Conservation (phyloP, 2,888 invertebrate genomes). For the Zootermopsis nevadensis region DNA sequence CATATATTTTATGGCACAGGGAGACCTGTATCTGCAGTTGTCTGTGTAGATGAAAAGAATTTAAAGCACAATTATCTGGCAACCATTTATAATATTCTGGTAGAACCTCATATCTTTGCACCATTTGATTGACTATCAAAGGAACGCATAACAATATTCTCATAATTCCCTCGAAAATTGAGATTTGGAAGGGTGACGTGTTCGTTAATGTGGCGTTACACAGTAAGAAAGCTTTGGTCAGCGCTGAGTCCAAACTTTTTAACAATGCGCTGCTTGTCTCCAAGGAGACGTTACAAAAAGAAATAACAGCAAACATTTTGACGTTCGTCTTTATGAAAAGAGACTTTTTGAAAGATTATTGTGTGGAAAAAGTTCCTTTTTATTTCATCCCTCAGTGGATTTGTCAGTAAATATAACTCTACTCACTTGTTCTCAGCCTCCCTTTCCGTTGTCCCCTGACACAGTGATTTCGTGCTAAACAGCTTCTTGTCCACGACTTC, state of each 20-base stretch:
- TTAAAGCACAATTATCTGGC: too few species aligned
- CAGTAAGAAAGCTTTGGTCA: neutral
- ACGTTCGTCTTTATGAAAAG: conserved; percentile 25
- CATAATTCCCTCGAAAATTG: neutral
- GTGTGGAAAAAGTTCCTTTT: conserved; percentile 33
- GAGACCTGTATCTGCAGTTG: too few species aligned
- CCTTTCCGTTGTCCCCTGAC: conserved; percentile 1
- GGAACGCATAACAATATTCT: neutral
- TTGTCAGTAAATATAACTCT: conserved; percentile 39
- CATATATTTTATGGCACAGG: too few species aligned
- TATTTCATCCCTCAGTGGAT: conserved; percentile 31
- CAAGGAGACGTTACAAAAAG: neutral
- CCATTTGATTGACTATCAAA: neutral
- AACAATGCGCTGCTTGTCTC: neutral
- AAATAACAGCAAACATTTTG: conserved; percentile 38
- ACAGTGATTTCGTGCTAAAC: neutral
- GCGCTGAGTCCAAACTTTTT: neutral
- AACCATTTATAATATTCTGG: too few species aligned
- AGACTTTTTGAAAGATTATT: conserved; percentile 31
- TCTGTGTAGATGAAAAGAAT: too few species aligned
- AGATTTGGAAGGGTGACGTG: neutral
- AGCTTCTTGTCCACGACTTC: neutral
- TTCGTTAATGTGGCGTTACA: neutral
- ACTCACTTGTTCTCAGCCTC: neutral
- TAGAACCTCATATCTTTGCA: neutral